Conservation (phyloP, 2,888 invertebrate species). For the Pterostichus madidus region DNA sequence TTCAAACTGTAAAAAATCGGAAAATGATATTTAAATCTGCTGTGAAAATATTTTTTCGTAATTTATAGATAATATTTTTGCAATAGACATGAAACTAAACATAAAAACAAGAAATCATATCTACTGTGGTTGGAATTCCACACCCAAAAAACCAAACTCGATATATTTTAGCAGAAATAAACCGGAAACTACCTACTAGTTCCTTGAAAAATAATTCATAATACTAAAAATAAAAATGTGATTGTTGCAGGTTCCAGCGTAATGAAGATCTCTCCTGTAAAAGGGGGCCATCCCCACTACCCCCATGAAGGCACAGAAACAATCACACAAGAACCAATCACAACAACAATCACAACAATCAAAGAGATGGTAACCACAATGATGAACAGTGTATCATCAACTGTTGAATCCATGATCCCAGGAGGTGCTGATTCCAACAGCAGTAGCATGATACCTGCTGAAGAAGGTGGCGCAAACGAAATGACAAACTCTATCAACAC, state of each 20-base stretch:
- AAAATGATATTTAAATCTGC: too few relatives aligned
- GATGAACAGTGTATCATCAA: not conserved
- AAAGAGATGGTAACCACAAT: conserved; percentile 2
- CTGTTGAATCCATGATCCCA: not conserved
- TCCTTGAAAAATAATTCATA: conserved; percentile 8
- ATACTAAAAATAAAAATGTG: not conserved
- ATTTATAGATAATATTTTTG: too few relatives aligned
- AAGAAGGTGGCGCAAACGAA: not conserved
- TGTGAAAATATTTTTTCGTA: too few relatives aligned
- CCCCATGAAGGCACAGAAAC: not conserved
- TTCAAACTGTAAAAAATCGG: too few relatives aligned
- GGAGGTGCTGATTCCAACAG: not conserved
- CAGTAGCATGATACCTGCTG: not conserved
- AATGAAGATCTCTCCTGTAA: not conserved
- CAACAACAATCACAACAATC: conserved; percentile 10
- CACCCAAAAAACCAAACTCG: conserved; percentile 1
- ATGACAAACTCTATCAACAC: conserved; percentile 16
- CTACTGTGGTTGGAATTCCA: conserved; percentile 20
- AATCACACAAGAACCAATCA: not conserved
- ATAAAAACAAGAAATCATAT: conserved; percentile 5
- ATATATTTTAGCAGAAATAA: not conserved
- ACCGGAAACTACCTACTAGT: not conserved
- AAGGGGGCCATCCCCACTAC: not conserved
- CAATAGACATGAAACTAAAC: too few relatives aligned
- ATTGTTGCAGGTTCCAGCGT: not conserved